phyloP scores from a whole-genome alignment of 2,797 vertebrate species.

The Urosaurus nigricauda region DNA sequence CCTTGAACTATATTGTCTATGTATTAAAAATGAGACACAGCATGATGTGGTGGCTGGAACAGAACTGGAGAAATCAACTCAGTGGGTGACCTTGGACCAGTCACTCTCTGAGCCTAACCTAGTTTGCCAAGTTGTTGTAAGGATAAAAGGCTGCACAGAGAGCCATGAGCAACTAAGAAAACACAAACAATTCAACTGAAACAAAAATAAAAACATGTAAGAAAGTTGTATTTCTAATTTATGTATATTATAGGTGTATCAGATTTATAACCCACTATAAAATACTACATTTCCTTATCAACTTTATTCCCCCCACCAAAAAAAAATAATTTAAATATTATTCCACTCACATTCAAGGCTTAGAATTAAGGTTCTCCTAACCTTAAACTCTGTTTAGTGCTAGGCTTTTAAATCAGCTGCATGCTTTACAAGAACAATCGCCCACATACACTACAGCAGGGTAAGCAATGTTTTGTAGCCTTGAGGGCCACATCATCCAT shows the following conservation, averaged over 20 bases:
- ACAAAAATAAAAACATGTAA: conserved; percentile 2
- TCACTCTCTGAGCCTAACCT: neutral
- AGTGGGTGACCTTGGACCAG: neutral
- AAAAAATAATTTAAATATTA: neutral
- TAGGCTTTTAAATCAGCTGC: neutral
- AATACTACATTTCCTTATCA: neutral
- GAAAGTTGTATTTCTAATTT: too few relatives aligned
- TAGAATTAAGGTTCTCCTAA: neutral
- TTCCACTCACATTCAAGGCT: neutral
- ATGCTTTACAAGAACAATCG: neutral
- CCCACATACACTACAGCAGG: neutral
- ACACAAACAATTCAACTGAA: neutral
- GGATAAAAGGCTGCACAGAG: neutral
- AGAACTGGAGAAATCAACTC: neutral
- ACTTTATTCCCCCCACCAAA: too few relatives aligned
- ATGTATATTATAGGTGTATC: neutral
- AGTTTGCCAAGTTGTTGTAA: neutral
- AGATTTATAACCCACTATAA: neutral
- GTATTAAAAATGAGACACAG: conserved; percentile 18
- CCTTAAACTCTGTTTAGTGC: neutral
- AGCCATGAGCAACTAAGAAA: neutral
- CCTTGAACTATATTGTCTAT: neutral
- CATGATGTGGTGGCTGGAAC: neutral
- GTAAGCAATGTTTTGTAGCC: too few relatives aligned
- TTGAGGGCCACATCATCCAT: too few relatives aligned